A percentile compares a stretch with the other conserved stretches of the same genome.
phyloP scores from a whole-genome alignment of 1,140 invertebrate genomes.

The Mesaphorura yosii region DNA sequence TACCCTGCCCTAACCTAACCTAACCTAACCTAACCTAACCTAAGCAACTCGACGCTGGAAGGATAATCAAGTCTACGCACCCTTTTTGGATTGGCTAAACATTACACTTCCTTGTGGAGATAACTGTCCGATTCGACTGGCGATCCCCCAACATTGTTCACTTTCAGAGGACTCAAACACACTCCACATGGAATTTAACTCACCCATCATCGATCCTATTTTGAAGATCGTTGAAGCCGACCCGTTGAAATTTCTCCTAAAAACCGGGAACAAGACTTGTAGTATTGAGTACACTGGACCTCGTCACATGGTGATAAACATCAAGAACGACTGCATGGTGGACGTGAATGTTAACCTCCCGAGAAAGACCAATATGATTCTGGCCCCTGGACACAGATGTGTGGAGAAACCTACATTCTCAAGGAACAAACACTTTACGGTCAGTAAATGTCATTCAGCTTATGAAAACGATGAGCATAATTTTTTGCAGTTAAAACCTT shows the following conservation, averaged over 20 bases:
- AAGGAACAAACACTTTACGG: conserved; percentile 2
- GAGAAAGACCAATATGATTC: background rate
- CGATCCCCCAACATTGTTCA: background rate
- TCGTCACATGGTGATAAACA: background rate
- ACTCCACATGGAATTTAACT: conserved; percentile 9
- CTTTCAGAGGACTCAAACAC: background rate
- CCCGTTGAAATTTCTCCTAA: conserved; percentile 9
- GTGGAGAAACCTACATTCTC: background rate
- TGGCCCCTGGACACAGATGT: background rate
- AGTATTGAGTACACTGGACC: conserved; percentile 13
- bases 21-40: no score
- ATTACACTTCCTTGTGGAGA: conserved; percentile 9
- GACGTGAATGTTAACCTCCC: background rate
- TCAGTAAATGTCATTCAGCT: background rate
- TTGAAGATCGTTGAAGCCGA: conserved; percentile 17
- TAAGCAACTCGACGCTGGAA: conserved; percentile 5
- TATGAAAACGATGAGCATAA: conserved; percentile 1
- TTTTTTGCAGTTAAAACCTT: conserved; percentile 11
- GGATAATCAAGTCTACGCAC: background rate
- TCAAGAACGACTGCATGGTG: conserved; percentile 12
- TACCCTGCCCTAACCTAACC: no score
- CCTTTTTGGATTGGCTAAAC: conserved; percentile 9
- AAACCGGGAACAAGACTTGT: conserved; percentile 13
- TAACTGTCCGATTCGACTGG: background rate
- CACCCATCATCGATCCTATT: conserved; percentile 6